A percentile compares a stretch with the other conserved stretches of the same genome.
phyloP scores from a whole-genome alignment of 2,113 vertebrate species.

The Cyphomyrus discorhynchus region DNA sequence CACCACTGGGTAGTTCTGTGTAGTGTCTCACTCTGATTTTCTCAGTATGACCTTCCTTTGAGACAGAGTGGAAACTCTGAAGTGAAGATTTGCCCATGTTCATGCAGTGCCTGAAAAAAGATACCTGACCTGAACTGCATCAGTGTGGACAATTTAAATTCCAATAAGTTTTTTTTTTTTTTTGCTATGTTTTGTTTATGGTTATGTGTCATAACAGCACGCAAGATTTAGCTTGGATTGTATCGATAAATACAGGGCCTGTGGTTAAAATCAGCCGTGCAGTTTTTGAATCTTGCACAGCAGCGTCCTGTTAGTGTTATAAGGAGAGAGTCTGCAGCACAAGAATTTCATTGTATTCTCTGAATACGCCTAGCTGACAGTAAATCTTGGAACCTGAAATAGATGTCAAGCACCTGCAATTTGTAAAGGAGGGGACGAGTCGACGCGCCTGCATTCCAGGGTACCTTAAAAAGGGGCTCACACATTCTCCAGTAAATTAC shows the following conservation, averaged over 20 bases:
- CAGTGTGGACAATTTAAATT: not conserved
- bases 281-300: not conserved
- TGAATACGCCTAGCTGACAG: not conserved
- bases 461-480: not conserved
- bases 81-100: not conserved
- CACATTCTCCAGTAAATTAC: not conserved
- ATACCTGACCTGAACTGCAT: not conserved
- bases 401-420: not conserved
- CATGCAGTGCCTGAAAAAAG: not conserved
- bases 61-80: not conserved
- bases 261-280: not conserved
- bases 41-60: not conserved
- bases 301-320: not conserved
- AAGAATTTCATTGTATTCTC: not conserved
- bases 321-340: not conserved
- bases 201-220: not conserved
- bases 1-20: not conserved
- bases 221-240: not conserved
- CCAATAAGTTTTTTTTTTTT: not conserved
- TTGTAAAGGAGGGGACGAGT: not conserved
- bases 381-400: not conserved
- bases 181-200: not conserved
- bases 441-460: not conserved
- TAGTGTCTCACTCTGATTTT: not conserved
- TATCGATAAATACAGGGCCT: not conserved